A percentile compares a stretch with the other conserved stretches of the same genome.
Evolutionary conservation across 2,113 vertebrate species (phyloP).

Genomic region (Gasterosteus aculeatus): DNA sequence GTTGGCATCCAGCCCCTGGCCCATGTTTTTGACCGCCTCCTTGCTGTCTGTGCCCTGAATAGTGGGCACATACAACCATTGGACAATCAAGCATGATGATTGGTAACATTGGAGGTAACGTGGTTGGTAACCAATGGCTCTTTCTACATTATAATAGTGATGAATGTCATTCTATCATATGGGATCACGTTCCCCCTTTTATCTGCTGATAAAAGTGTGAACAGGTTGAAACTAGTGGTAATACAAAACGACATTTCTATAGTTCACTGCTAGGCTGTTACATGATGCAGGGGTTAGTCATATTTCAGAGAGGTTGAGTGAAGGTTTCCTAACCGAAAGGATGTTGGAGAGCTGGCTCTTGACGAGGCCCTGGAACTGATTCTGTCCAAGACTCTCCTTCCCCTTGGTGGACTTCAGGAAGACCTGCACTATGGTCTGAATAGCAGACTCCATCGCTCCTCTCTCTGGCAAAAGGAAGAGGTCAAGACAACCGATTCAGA

Average conservation of each 20-base stretch:
- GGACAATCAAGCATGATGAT: slow-evolving; percentile 33
- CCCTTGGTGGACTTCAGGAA: slow-evolving; percentile 80
- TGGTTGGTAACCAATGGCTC: slow-evolving; percentile 9
- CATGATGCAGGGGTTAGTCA: slow-evolving; percentile 26
- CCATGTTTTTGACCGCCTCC: slow-evolving; percentile 76
- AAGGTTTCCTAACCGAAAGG: slow-evolving; percentile 75
- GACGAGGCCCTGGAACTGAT: slow-evolving; percentile 80
- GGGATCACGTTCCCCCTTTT: slow-evolving; percentile 34
- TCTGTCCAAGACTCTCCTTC: slow-evolving; percentile 75
- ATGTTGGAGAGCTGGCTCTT: slow-evolving; percentile 80
- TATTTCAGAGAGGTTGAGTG: slow-evolving; percentile 36
- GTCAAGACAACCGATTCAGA: slow-evolving; percentile 8
- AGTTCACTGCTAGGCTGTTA: slow-evolving; percentile 19
- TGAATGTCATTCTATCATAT: slow-evolving; percentile 47
- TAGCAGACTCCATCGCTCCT: slow-evolving; percentile 80
- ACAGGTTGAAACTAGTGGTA: background rate
- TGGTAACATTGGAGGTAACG: slow-evolving; percentile 19
- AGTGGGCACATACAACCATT: slow-evolving; percentile 28
- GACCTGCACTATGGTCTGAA: slow-evolving; percentile 78
- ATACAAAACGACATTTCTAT: background rate
- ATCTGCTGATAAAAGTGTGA: slow-evolving; percentile 2
- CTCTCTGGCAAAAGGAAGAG: slow-evolving; percentile 45
- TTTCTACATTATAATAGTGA: slow-evolving; percentile 35
- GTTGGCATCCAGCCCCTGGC: slow-evolving; percentile 73
- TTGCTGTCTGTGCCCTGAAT: slow-evolving; percentile 76